phyloP scores from a whole-genome alignment of 2,113 vertebrate species.

The Apeltes quadracus region DNA sequence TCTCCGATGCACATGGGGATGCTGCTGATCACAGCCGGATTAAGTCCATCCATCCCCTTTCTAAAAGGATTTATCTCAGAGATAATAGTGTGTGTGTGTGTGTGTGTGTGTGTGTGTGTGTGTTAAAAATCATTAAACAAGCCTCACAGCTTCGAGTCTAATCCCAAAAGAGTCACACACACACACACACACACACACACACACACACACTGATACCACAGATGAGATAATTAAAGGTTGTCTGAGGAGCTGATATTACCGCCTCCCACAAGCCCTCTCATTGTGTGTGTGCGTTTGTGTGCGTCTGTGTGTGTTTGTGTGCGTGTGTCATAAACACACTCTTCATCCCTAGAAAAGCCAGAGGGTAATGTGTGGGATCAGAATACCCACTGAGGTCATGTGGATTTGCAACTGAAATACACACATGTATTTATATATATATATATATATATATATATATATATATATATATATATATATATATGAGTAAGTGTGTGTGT shows the following conservation, averaged over 20 bases:
- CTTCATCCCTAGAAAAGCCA: conserved; percentile 48
- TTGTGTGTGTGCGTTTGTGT: conserved; percentile 2
- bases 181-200: conserved; percentile 19
- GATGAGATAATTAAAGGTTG: conserved; percentile 67
- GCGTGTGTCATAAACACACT: conserved; percentile 26
- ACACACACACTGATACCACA: conserved; percentile 51
- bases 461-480: background rate
- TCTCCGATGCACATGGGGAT: no score
- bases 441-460: no score
- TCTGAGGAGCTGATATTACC: conserved; percentile 58
- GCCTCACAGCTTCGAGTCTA: no score
- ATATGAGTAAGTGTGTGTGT: background rate
- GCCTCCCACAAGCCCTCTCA: conserved; percentile 27
- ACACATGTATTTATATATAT: conserved; percentile 6
- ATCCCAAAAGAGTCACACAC: no score
- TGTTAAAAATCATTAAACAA: no score
- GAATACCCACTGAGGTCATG: conserved; percentile 48
- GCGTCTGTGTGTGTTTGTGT: conserved; percentile 7
- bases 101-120: no score
- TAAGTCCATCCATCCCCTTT: conserved; percentile 27
- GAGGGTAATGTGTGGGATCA: conserved; percentile 50
- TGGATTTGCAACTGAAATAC: conserved; percentile 20
- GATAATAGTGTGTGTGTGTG: no score
- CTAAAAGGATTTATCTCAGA: conserved; percentile 52
- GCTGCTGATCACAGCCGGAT: conserved; percentile 41